A percentile compares a stretch with the other conserved stretches of the same genome.
phyloP scores from a whole-genome alignment of 1,140 invertebrate genomes.

The Bombus sibiricus region DNA sequence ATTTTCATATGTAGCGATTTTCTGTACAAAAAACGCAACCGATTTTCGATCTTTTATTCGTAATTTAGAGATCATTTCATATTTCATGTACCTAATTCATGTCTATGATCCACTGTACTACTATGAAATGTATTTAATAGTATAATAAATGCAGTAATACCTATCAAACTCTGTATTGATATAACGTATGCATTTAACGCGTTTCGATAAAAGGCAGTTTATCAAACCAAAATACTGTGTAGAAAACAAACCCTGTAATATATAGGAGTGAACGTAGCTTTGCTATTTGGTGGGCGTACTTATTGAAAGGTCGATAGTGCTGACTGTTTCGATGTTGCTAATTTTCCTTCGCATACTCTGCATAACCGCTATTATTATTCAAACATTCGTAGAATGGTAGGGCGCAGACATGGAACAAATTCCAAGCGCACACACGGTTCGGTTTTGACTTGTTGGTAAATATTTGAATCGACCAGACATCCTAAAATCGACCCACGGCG shows the following conservation, averaged over 20 bases:
- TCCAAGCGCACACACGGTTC: background rate
- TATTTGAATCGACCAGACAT: background rate
- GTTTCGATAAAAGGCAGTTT: no score
- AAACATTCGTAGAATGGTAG: background rate
- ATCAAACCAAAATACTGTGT: no score
- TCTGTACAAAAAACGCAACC: no score
- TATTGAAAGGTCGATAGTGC: background rate
- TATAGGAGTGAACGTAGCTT: background rate
- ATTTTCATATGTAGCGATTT: no score
- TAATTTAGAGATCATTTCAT: no score
- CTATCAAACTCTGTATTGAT: background rate
- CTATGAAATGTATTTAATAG: background rate
- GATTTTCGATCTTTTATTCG: no score
- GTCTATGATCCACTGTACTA: background rate
- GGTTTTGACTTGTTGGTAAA: conserved; percentile 7
- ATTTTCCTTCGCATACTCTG: background rate
- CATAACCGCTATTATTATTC: background rate
- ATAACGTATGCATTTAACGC: background rate
- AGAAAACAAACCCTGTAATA: no score
- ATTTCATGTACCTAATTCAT: background rate
- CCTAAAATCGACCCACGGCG: background rate
- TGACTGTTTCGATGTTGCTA: background rate
- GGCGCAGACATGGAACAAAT: background rate
- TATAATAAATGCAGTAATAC: background rate
- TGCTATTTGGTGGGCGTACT: no score